These are phyloP conservation scores for Keiferia lycopersicella DNA, from an alignment of 2,888 invertebrate genomes.

Conservation along the genomic window DNA sequence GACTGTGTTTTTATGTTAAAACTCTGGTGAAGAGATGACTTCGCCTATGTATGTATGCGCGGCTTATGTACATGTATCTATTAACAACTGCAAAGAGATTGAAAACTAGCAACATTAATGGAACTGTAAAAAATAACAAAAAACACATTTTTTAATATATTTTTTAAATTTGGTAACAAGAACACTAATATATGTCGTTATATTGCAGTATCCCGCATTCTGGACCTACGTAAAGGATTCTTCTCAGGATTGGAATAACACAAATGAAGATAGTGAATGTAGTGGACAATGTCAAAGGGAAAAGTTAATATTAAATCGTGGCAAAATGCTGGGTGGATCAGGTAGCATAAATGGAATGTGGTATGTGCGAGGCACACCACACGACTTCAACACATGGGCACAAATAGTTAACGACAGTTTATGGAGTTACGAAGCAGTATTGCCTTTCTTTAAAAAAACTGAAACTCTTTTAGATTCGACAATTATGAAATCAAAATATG, in stretches of 20 bases:
- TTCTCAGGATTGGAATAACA: constrained; percentile 9
- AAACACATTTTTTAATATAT: too few species aligned
- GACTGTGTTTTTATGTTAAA: too few species aligned
- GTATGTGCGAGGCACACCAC: constrained; percentile 44
- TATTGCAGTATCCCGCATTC: not conserved
- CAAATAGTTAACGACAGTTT: constrained; percentile 35
- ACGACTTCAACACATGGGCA: constrained; percentile 44
- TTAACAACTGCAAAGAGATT: too few species aligned
- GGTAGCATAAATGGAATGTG: constrained; percentile 42
- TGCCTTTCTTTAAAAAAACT: constrained; percentile 47
- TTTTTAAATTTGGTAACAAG: too few species aligned
- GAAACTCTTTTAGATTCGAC: constrained; percentile 40
- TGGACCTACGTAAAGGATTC: not conserved
- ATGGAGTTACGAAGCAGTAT: constrained; percentile 44
- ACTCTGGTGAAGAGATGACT: too few species aligned
- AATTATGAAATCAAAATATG: constrained; percentile 35
- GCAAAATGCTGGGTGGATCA: constrained; percentile 48
- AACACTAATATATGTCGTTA: too few species aligned
- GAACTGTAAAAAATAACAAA: not conserved
- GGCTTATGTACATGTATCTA: too few species aligned
- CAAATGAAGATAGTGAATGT: not conserved
- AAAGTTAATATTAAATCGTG: not conserved
- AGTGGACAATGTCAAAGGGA: not conserved
- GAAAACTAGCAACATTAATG: too few species aligned
- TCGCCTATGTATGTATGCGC: too few species aligned